These are phyloP conservation scores for Microdon myrmicae DNA, from an alignment of 2,888 invertebrate species.

Conservation along the genomic window DNA sequence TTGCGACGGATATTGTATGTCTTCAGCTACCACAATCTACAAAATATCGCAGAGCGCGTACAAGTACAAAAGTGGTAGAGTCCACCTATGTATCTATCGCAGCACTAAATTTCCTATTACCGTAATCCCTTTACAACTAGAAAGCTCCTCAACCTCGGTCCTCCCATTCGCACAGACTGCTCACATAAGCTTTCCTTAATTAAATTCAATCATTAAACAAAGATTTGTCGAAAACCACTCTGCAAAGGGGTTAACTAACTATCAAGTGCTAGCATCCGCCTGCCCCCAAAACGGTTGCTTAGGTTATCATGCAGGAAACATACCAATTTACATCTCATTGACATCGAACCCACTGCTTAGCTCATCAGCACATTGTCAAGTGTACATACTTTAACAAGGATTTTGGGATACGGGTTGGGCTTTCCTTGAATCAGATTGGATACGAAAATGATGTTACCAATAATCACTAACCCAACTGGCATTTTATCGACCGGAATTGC, in stretches of 20 bases:
- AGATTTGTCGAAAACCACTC: constrained; percentile 38
- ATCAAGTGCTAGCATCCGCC: constrained; percentile 35
- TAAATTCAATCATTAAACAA: constrained; percentile 50
- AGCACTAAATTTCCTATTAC: too few species aligned
- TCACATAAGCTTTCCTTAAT: constrained; percentile 49
- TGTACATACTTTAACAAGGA: too few species aligned
- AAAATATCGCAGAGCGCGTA: too few species aligned
- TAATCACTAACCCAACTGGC: constrained; percentile 31
- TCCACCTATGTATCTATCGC: too few species aligned
- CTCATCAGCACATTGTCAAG: too few species aligned
- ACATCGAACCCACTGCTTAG: constrained; percentile 13
- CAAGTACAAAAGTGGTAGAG: too few species aligned
- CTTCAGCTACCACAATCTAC: too few species aligned
- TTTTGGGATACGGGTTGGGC: constrained; percentile 39
- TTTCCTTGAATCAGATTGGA: constrained; percentile 51
- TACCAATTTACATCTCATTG: constrained; percentile 39
- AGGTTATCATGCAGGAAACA: constrained; percentile 20
- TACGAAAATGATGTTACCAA: constrained; percentile 50
- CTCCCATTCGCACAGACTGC: too few species aligned
- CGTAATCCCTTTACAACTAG: too few species aligned
- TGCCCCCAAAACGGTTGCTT: constrained; percentile 31
- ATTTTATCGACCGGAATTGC: constrained; percentile 22
- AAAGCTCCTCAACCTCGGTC: too few species aligned
- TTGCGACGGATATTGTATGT: too few species aligned
- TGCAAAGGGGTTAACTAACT: too few species aligned